Percentiles rank a stretch among this genome's conserved stretches.
phyloP scores from a whole-genome alignment of 2,888 invertebrate genomes.

The Ophion ventricosus region DNA sequence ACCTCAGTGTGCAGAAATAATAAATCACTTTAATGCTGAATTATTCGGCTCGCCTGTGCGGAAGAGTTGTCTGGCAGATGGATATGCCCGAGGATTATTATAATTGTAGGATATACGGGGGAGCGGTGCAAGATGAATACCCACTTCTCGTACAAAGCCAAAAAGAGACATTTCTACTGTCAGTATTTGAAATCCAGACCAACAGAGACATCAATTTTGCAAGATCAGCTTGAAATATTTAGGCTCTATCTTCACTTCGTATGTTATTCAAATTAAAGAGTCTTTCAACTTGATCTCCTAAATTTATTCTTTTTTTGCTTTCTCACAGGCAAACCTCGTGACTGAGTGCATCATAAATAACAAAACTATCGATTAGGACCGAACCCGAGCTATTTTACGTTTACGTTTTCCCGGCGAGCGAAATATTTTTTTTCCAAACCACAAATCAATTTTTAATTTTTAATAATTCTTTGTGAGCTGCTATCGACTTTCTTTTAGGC shows the following conservation, averaged over 20 bases:
- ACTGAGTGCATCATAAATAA: too few species aligned
- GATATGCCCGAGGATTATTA: slow-evolving; percentile 14
- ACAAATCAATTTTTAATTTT: too few species aligned
- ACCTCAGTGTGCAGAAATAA: slow-evolving; percentile 37
- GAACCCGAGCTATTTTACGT: too few species aligned
- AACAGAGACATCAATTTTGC: background rate
- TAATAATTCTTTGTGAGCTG: too few species aligned
- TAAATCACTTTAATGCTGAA: slow-evolving; percentile 51
- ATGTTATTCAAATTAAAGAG: background rate
- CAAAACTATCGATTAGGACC: too few species aligned
- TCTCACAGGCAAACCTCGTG: background rate
- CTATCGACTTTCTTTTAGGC: too few species aligned
- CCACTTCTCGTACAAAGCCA: background rate
- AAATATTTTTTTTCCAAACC: too few species aligned
- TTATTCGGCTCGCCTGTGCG: slow-evolving; percentile 32
- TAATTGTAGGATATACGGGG: slow-evolving; percentile 19
- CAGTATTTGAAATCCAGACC: background rate
- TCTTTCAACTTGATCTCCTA: background rate
- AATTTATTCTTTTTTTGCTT: background rate
- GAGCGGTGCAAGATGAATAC: slow-evolving; percentile 10
- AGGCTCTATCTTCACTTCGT: background rate
- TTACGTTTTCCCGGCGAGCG: too few species aligned
- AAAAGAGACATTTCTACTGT: slow-evolving; percentile 1
- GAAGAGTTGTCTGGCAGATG: slow-evolving; percentile 18
- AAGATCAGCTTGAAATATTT: slow-evolving; percentile 5